Evolutionary conservation across 2,888 invertebrate genomes (phyloP).

Genomic region (Rhorus exstirpatorius): DNA sequence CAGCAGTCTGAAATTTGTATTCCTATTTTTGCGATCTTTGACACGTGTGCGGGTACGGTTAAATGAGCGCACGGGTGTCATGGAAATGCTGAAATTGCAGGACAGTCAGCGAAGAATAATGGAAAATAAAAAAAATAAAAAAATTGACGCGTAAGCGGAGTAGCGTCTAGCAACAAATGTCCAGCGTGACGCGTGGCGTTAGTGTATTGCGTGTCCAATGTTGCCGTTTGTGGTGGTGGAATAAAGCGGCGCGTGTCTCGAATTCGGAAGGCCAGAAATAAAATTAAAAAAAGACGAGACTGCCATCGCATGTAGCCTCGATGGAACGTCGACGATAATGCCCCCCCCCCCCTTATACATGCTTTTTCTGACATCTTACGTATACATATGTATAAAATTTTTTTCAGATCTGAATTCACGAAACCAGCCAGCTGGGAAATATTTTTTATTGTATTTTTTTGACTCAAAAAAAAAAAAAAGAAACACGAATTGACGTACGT

Average conservation of each 20-base stretch:
- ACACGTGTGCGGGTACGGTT: slow-evolving; percentile 5
- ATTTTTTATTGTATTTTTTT: slow-evolving; percentile 31
- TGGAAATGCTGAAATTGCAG: slow-evolving; percentile 47
- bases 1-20: no score
- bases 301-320: background rate
- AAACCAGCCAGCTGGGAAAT: slow-evolving; percentile 53
- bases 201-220: slow-evolving; percentile 1
- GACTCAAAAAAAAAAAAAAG: slow-evolving; percentile 6
- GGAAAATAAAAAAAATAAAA: slow-evolving; percentile 14
- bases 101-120: slow-evolving; percentile 19
- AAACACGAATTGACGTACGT: background rate
- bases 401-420: slow-evolving; percentile 21
- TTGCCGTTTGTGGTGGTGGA: slow-evolving; percentile 14
- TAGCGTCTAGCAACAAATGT: slow-evolving; percentile 37
- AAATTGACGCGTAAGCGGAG: slow-evolving; percentile 49
- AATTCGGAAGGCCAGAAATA: slow-evolving; percentile 65
- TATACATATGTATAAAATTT: background rate
- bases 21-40: no score
- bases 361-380: slow-evolving; percentile 33
- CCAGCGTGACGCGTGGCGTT: slow-evolving; percentile 26
- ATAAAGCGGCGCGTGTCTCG: slow-evolving; percentile 59
- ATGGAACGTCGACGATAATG: slow-evolving; percentile 20
- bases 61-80: slow-evolving; percentile 5
- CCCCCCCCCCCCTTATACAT: background rate
- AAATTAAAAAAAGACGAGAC: slow-evolving; percentile 23